Evolutionary conservation across 2,113 vertebrate species (phyloP), one percentile per base, ranked within the genome.

Genomic region (Anhinga rufa): DNA sequence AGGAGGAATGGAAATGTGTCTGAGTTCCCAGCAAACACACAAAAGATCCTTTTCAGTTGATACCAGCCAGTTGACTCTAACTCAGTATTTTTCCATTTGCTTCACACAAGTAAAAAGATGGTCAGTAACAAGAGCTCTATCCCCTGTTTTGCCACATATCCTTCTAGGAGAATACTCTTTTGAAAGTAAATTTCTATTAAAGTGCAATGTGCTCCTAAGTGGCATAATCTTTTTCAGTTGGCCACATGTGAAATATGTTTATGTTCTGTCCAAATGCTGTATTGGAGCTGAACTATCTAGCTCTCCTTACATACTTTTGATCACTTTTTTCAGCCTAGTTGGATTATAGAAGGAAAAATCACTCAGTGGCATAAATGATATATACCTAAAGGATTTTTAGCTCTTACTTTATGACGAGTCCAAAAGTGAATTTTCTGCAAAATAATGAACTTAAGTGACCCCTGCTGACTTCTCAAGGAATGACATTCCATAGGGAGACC

Each of bases 381-480:
- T 49, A 52, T 24, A 91, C 34, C 40, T 72, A 58, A 88, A 91
- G 54, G 71, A 80, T 71, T 91, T 91, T 93, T 51, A 95, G 57
- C 11, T 17, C 87, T 85, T 65, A 66, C 42, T n/a, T 52, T 85
- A 82, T 82, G 77, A 74, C 74, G 38, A 80, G 55, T 87, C 70
- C 91, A 81, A 93, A 90, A 48, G 62, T 55, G 88, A 91, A 92
- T 93, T 93, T 96, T 82, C 80, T 90, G 76, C 75, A 93, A 93
- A 97, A 49, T 49, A 95, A 82, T 82, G 93, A 96, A 95, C 94
- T 95, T 86, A 86, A 82, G 86, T 74, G 93, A 97, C 93, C 79
- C 83, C 95, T 75, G 54, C 94, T 74, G 76, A 97, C 70, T 72
- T 88, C 85, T 88, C 54, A 91, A 92, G 95, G 95, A 90, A 93